Evolutionary conservation across 2,888 invertebrate genomes (phyloP), one percentile per base, ranked within the genome.

Genomic region (Plebejus anna): DNA sequence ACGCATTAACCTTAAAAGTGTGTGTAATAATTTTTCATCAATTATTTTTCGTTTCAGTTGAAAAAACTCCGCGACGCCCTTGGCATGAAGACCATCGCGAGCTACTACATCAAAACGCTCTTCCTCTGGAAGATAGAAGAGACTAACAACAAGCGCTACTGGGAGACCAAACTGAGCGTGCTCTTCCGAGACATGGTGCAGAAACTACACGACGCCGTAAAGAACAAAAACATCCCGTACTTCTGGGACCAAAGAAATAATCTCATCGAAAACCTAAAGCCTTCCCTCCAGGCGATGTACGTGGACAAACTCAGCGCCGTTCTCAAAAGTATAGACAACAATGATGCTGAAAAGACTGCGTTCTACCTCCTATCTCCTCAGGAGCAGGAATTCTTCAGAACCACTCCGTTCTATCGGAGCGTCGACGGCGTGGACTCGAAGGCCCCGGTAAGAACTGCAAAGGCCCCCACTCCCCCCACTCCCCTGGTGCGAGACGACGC

Each of bases 81-180:
- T 1, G 83, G 88, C 2, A 89, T 94, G 86, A 86, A 89, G 73
- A 84, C 82, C 0, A 89, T 95, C 59, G 92, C 94, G 0, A 95
- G 95, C 79, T 95, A 95, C 81, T 95, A 94, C 81, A 94, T 95
- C 70, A 95, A 95, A 82, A 95, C 95, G 0, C 81, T 95, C 2
- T 94, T 94, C 79, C 85, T 95, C 9, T 92, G 94, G 88, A 90
- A 91, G 83, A 83, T 89, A 1, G 81, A 87, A 5, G 83, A 84
- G 2, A 83, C 81, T n/a, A 83, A 86, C 9, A 84, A 88, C 77
- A 87, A 88, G 72, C 84, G 83, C 16, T 91, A 85, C 80, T 92
- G 92, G 92, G 84, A 87, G 79, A 87, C 83, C 71, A 90, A 86
- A 77, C 66, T 88, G 3, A 89, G 89, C 77, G 77, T 85, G 1